A percentile compares a stretch with the other conserved stretches of the same genome.
Evolutionary conservation across 2,888 invertebrate species (phyloP).

Genomic region (Amiota minor): DNA sequence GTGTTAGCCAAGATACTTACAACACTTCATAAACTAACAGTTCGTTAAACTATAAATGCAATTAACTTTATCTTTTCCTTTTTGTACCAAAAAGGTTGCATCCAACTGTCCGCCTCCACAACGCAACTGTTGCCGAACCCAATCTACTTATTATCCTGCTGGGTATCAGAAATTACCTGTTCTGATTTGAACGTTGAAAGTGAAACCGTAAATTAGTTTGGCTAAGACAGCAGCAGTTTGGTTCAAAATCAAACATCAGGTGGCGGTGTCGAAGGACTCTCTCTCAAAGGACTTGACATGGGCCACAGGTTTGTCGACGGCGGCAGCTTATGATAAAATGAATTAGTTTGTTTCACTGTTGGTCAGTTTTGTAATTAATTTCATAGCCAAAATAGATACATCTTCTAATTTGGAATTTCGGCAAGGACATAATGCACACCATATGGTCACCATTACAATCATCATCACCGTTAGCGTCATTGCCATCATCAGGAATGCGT

Average conservation of each 20-base stretch:
- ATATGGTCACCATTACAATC: constrained; percentile 52
- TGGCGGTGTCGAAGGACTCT: constrained; percentile 53
- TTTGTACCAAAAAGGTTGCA: constrained; percentile 1
- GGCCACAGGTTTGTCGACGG: constrained; percentile 37
- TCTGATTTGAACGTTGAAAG: constrained; percentile 69
- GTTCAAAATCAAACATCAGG: constrained; percentile 66
- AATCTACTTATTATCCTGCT: neutral
- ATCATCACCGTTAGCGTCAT: constrained; percentile 26
- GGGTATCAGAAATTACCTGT: constrained; percentile 57
- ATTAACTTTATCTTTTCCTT: constrained; percentile 60
- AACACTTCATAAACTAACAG: constrained; percentile 68
- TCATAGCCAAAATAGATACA: constrained; percentile 62
- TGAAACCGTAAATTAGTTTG: constrained; percentile 63
- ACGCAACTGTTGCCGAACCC: constrained; percentile 49
- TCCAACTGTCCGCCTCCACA: constrained; percentile 19
- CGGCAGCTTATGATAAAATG: constrained; percentile 35
- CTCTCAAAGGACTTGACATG: constrained; percentile 32
- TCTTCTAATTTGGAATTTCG: constrained; percentile 42
- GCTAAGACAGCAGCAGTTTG: constrained; percentile 13
- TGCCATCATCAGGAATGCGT: constrained; percentile 42
- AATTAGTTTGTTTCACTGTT: constrained; percentile 49
- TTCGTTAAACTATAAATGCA: constrained; percentile 58
- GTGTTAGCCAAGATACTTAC: constrained; percentile 48
- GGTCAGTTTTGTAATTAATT: constrained; percentile 64
- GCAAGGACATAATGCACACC: constrained; percentile 41